phyloP scores from a whole-genome alignment of 2,888 invertebrate genomes.

The Dermolepida albohirtum region DNA sequence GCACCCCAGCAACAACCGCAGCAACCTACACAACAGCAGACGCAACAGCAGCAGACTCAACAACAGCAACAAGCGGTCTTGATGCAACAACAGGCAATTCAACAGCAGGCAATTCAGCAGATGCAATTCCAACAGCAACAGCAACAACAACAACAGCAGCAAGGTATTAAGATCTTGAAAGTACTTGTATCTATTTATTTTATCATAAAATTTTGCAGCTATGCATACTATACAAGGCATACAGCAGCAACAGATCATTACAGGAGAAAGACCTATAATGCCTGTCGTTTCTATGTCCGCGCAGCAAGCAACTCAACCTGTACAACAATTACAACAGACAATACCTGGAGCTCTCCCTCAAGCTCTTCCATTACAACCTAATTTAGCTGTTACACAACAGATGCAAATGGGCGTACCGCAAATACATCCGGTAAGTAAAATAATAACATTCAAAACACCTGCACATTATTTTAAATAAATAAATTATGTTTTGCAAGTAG shows the following conservation, averaged over 20 bases:
- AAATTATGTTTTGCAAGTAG: no score
- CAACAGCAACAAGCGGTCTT: conserved; percentile 47
- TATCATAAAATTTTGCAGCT: conserved; percentile 59
- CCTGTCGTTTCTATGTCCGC: conserved; percentile 75
- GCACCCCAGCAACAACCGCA: conserved; percentile 63
- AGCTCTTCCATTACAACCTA: conserved; percentile 68
- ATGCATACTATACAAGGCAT: conserved; percentile 71
- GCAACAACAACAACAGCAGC: conserved; percentile 59
- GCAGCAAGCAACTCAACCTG: conserved; percentile 67
- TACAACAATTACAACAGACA: conserved; percentile 70
- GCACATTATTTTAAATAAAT: no score
- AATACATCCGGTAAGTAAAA: conserved; percentile 70
- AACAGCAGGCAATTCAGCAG: conserved; percentile 57
- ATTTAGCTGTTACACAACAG: conserved; percentile 64
- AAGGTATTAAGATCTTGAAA: conserved; percentile 46
- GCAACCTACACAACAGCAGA: conserved; percentile 68
- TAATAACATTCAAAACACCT: no score
- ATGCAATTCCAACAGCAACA: conserved; percentile 58
- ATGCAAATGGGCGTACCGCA: conserved; percentile 69
- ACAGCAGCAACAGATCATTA: conserved; percentile 65
- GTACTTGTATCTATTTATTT: background rate
- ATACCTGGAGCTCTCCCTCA: conserved; percentile 70
- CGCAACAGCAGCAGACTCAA: conserved; percentile 54
- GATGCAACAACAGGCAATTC: conserved; percentile 47
- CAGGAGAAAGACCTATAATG: conserved; percentile 70